Conservation (phyloP, 2,113 vertebrate species). For the Thamnophis sirtalis region DNA sequence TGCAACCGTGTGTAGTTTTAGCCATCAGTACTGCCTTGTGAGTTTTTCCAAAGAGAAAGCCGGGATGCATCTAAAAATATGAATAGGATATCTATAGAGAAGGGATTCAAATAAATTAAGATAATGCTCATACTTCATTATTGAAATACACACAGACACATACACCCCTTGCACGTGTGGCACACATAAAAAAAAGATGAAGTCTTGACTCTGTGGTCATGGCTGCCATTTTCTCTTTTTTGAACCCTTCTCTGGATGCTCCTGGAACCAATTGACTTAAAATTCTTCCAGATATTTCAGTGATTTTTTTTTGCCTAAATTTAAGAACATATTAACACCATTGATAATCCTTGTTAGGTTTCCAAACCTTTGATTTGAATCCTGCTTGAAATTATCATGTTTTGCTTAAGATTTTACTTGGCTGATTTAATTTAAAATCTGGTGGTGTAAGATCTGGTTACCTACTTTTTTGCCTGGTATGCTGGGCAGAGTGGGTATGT, state of each 20-base stretch:
- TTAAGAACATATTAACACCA: not conserved
- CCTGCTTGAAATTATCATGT: not conserved
- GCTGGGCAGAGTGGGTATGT: not conserved
- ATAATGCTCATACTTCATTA: not conserved
- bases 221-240: not conserved
- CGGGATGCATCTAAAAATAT: not conserved
- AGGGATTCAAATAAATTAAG: not conserved
- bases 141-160: not conserved
- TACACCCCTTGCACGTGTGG: not conserved
- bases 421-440: not conserved
- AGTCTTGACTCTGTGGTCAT: not conserved
- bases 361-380: not conserved
- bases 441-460: not conserved
- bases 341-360: not conserved
- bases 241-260: not conserved
- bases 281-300: not conserved
- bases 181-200: not conserved
- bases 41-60: not conserved
- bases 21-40: not conserved
- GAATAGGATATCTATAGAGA: not conserved
- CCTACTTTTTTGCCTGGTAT: not conserved
- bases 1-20: not conserved
- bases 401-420: not conserved
- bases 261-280: not conserved
- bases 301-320: not conserved